phyloP scores from a whole-genome alignment of 2,113 vertebrate species.

The Callopanchax toddi region DNA sequence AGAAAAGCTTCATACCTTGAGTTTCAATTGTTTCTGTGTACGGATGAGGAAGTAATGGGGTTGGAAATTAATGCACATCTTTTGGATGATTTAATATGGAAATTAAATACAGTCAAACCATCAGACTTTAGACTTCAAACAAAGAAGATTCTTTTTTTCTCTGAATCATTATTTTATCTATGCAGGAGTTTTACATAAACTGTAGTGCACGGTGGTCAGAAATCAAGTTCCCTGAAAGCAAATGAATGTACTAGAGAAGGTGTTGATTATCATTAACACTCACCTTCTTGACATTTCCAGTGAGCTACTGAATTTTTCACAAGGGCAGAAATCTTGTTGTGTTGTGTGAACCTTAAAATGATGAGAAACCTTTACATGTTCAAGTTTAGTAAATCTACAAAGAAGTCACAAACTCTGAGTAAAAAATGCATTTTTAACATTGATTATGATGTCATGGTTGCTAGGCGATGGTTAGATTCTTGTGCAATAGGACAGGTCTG shows the following conservation, averaged over 20 bases:
- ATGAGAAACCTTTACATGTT: neutral
- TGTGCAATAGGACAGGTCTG: neutral
- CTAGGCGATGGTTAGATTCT: too few species aligned
- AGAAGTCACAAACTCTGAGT: neutral
- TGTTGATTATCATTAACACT: neutral
- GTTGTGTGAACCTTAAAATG: neutral
- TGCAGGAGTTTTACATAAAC: neutral
- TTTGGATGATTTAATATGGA: too few species aligned
- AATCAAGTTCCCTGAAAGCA: neutral
- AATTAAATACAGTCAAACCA: too few species aligned
- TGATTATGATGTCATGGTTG: too few species aligned
- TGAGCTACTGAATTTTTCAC: neutral
- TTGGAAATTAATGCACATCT: too few species aligned
- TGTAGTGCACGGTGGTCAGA: neutral
- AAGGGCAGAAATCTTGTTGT: neutral
- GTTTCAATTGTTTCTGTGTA: too few species aligned
- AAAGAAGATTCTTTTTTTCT: neutral
- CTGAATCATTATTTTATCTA: neutral
- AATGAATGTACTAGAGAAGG: neutral
- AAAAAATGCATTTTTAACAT: neutral
- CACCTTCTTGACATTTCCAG: constrained; percentile 2
- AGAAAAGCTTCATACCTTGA: too few species aligned
- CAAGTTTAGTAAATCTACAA: neutral
- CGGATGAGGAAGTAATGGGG: too few species aligned
- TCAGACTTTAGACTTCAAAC: neutral